A percentile compares a stretch with the other conserved stretches of the same genome.
These are phyloP conservation scores for Nephrocerus scutellatus DNA, from an alignment of 2,888 invertebrate species.

Conservation along the genomic window DNA sequence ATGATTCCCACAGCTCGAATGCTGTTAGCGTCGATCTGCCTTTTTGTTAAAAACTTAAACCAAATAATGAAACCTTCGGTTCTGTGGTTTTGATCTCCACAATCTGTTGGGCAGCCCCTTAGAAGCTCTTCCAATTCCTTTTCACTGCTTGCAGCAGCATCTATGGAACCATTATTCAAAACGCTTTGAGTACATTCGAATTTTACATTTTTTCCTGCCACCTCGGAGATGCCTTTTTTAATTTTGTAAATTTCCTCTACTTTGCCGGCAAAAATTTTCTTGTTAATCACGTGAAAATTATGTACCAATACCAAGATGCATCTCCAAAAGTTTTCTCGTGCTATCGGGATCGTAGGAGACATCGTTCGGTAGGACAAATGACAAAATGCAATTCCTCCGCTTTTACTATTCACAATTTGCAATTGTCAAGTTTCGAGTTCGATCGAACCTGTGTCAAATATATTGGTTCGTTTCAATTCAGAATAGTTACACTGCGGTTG, in stretches of 20 bases:
- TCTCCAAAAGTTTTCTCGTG: slow-evolving; percentile 64
- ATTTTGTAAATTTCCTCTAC: slow-evolving; percentile 23
- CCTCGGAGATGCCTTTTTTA: slow-evolving; percentile 23
- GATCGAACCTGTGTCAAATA: too few relatives aligned
- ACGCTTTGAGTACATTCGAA: slow-evolving; percentile 8
- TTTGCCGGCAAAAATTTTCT: slow-evolving; percentile 56
- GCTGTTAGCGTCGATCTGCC: slow-evolving; percentile 19
- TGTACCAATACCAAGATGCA: slow-evolving; percentile 56
- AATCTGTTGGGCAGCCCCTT: not conserved
- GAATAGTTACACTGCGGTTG: too few relatives aligned
- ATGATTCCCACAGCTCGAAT: slow-evolving; percentile 29
- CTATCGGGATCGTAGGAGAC: too few relatives aligned
- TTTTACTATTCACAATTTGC: too few relatives aligned
- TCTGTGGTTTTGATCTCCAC: slow-evolving; percentile 4
- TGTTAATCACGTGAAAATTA: slow-evolving; percentile 67
- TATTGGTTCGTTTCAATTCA: too few relatives aligned
- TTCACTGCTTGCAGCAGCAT: slow-evolving; percentile 3
- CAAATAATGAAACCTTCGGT: slow-evolving; percentile 29
- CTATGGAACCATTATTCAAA: slow-evolving; percentile 16
- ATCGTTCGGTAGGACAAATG: too few relatives aligned
- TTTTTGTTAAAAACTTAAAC: slow-evolving; percentile 35
- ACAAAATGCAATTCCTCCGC: too few relatives aligned
- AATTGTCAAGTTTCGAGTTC: too few relatives aligned
- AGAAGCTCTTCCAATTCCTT: slow-evolving; percentile 9
- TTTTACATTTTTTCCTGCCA: not conserved